Percentiles rank a stretch among this genome's conserved stretches.
Evolutionary conservation across 2,797 vertebrate genomes (phyloP).

Genomic region (Parauchenoglanis ngamensis): DNA sequence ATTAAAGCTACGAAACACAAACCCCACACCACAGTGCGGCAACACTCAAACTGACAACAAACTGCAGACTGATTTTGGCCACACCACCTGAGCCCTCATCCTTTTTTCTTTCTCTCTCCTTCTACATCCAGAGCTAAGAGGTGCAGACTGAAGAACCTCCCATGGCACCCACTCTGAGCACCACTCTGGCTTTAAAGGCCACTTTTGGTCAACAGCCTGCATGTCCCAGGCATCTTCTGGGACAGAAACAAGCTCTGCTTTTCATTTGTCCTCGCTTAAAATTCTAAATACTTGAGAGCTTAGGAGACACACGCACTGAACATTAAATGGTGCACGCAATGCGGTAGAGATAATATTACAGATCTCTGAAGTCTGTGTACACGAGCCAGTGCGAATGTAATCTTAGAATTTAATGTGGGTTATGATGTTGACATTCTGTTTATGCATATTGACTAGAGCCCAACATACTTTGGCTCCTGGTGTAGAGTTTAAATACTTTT

Average conservation of each 20-base stretch:
- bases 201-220: constrained; percentile 1
- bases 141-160: constrained; percentile 2
- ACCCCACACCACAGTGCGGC: neutral
- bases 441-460: neutral
- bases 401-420: neutral
- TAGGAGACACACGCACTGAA: neutral
- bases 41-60: neutral
- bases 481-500: neutral
- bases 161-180: neutral
- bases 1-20: neutral
- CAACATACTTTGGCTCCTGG: neutral
- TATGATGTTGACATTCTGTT: neutral
- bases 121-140: neutral
- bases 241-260: constrained; percentile 11
- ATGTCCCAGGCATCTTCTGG: neutral
- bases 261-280: constrained; percentile 20
- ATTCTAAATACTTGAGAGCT: neutral
- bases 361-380: constrained; percentile 3
- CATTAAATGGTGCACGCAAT: constrained; percentile 4
- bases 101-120: neutral
- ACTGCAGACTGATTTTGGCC: neutral
- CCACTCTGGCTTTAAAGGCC: constrained; percentile 3
- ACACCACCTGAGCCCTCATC: neutral
- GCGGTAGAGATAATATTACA: constrained; percentile 22
- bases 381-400: neutral